A percentile compares a stretch with the other conserved stretches of the same genome.
These are phyloP conservation scores for Nycteola revayana DNA, from an alignment of 2,888 invertebrate genomes.

Conservation along the genomic window DNA sequence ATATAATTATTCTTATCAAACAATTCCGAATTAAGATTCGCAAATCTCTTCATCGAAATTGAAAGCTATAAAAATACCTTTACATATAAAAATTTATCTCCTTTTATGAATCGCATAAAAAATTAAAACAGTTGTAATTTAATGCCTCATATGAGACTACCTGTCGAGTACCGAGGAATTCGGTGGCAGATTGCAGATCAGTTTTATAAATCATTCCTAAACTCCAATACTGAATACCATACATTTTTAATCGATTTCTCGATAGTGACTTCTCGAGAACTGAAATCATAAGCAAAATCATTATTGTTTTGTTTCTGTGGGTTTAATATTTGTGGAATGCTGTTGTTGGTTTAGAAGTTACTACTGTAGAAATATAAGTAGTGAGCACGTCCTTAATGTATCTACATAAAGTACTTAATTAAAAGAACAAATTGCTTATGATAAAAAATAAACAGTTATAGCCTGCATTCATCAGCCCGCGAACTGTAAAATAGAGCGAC, in stretches of 20 bases:
- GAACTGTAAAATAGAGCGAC: too few relatives aligned
- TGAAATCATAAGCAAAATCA: constrained; percentile 32
- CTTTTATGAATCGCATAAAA: constrained; percentile 30
- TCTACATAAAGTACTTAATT: too few relatives aligned
- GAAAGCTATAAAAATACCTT: constrained; percentile 32
- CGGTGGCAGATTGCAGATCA: constrained; percentile 78
- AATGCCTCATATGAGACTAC: constrained; percentile 52
- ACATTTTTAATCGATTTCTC: constrained; percentile 60
- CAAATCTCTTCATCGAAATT: too few relatives aligned
- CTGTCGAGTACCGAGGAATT: constrained; percentile 59
- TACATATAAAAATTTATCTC: constrained; percentile 2
- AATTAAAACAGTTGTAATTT: constrained; percentile 47
- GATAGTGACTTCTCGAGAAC: constrained; percentile 32
- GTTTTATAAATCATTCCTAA: constrained; percentile 62
- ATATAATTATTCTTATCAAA: too few relatives aligned
- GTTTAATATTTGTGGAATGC: too few relatives aligned
- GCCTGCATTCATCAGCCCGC: too few relatives aligned
- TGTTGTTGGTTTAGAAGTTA: too few relatives aligned
- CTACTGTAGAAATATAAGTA: too few relatives aligned
- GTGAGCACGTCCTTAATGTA: too few relatives aligned
- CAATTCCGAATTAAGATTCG: too few relatives aligned
- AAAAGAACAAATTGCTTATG: too few relatives aligned
- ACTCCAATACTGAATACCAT: constrained; percentile 60
- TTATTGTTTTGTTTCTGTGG: constrained; percentile 32
- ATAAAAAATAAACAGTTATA: too few relatives aligned